Evolutionary conservation across 2,797 vertebrate species (phyloP), one percentile per base, ranked within the genome.

Genomic region (Fratercula arctica): DNA sequence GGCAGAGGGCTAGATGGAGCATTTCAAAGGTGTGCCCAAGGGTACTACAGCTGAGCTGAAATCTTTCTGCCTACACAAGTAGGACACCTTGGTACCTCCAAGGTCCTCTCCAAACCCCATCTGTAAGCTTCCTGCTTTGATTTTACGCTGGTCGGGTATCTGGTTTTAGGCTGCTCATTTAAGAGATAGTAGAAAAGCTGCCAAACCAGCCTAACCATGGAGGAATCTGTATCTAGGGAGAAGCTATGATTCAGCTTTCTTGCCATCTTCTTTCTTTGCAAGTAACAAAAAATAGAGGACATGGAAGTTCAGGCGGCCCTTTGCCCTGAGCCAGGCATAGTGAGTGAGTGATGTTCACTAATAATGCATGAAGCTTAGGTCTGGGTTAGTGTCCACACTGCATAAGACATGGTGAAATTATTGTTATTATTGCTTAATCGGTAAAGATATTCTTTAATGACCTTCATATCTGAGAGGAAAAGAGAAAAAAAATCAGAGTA

Each of bases 371-470:
- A 75, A 69, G 18, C 37, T 69, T 46, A 61, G 70, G 61, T 39
- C 41, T 91, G 68, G 53, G 20, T 35, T 35, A 29, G 21, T 64
- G 69, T 15, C 68, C 64, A 20, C 43, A 41, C 37, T n/a, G 7
- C 14, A 7, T 29, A 75, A 85, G 48, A 59, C 18, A 28, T 70
- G 23, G 51, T 81, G 50, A 80, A 92, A 78, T 82, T 82, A 60
- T 68, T 76, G 51, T 54, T 83, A 29, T 35, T 54, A 45, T 48
- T 77, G 33, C 61, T 86, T 85, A 80, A 89, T 87, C 67, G 56
- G 61, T 63, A 75, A 92, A 94, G n/a, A 31, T 87, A 74, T 59
- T 86, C 48, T 89, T 91, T 80, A 95, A 92, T 54, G 95, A 95
- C 75, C 64, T 94, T 95, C 80, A 72, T 78, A 90, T 75, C 80